Evolutionary conservation across 2,797 vertebrate species (phyloP).

Genomic region (Varecia variegata): DNA sequence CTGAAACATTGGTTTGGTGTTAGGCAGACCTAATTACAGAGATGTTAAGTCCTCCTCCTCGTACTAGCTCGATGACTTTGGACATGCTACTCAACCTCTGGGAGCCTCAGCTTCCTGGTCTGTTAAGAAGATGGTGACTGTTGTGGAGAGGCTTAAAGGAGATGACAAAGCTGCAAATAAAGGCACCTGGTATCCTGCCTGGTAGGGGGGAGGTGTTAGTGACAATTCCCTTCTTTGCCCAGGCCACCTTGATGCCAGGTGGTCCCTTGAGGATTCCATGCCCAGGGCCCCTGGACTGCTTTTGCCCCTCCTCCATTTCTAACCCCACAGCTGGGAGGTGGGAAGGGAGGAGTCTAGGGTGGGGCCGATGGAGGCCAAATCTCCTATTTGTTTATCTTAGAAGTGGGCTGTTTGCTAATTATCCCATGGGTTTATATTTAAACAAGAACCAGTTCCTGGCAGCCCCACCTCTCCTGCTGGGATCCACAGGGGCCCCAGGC

Average conservation of each 20-base stretch:
- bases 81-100: background rate
- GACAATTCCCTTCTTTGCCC: background rate
- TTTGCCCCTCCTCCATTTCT: background rate
- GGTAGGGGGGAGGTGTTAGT: background rate
- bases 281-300: background rate
- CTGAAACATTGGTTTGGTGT: background rate
- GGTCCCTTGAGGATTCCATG: background rate
- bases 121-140: background rate
- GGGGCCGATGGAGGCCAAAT: constrained; percentile 43
- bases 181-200: background rate
- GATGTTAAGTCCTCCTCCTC: background rate
- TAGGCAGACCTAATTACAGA: background rate
- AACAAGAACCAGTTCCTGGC: constrained; percentile 75
- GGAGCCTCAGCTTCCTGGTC: background rate
- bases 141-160: background rate
- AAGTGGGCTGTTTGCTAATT: constrained; percentile 76
- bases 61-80: background rate
- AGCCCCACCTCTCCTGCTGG: background rate
- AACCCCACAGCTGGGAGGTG: background rate
- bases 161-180: background rate
- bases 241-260: background rate
- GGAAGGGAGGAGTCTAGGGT: constrained; percentile 41
- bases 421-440: constrained; percentile 76
- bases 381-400: constrained; percentile 73
- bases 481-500: background rate